A percentile compares a stretch with the other conserved stretches of the same genome.
These are phyloP conservation scores for Stylophora pistillata DNA, from an alignment of 64 coral and sea anemone species.

Conservation along the genomic window DNA sequence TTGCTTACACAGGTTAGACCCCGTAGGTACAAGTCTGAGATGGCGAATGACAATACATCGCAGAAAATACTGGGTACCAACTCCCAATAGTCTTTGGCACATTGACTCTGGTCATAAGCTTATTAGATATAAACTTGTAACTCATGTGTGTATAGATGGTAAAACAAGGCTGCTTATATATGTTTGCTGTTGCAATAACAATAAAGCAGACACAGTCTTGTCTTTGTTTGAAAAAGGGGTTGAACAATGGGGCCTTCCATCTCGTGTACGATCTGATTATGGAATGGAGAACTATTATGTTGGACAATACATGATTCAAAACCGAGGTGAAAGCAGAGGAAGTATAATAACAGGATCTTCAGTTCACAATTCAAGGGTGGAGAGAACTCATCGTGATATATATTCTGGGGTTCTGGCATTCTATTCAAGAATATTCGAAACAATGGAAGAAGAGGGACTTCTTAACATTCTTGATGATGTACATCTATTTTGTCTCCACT, in stretches of 20 bases:
- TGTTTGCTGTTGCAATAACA: conserved; percentile 2
- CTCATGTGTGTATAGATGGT: conserved; percentile 35
- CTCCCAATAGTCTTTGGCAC: conserved; percentile 49
- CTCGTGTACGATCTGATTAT: conserved; percentile 10
- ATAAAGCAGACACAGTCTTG: conserved; percentile 19
- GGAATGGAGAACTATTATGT: background rate
- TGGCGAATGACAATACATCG: conserved; percentile 28
- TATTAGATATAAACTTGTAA: conserved; percentile 19
- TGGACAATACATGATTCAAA: background rate
- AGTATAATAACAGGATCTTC: background rate
- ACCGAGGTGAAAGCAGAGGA: background rate
- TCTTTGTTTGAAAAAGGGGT: background rate
- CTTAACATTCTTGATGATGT: conserved; percentile 43
- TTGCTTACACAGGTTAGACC: conserved; percentile 44
- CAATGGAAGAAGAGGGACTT: conserved; percentile 9
- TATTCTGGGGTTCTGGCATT: background rate
- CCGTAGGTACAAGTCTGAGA: conserved; percentile 26
- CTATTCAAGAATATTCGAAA: background rate
- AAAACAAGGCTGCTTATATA: background rate
- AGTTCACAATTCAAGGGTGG: background rate
- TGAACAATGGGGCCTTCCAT: conserved; percentile 6
- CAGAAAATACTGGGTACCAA: conserved; percentile 23
- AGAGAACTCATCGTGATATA: conserved; percentile 7
- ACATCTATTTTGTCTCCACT: conserved; percentile 60
- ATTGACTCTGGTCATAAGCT: conserved; percentile 33